Percentiles rank a stretch among this genome's conserved stretches.
Evolutionary conservation across 1,140 invertebrate species (phyloP).

Genomic region (Lordiphosa mommai): DNA sequence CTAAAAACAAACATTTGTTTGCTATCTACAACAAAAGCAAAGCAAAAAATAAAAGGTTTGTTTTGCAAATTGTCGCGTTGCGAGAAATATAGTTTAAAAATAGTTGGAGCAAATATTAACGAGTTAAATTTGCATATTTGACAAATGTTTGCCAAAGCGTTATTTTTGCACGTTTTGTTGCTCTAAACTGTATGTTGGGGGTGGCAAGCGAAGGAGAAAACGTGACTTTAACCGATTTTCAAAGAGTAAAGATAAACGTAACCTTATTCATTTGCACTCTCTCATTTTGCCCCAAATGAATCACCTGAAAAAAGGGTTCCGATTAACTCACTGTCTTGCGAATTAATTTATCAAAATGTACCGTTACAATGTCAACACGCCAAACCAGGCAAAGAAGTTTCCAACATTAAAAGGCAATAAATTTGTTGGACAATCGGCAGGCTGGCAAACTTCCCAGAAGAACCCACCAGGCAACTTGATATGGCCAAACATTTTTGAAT

Average conservation of each 20-base stretch:
- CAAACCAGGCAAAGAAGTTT: conserved; percentile 18
- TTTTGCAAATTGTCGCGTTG: conserved; percentile 40
- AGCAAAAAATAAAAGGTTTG: too few relatives aligned
- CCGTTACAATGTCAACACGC: conserved; percentile 66
- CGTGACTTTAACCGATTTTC: too few relatives aligned
- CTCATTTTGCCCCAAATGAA: too few relatives aligned
- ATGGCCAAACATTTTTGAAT: conserved; percentile 42
- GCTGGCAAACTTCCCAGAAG: conserved; percentile 34
- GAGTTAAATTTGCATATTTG: conserved; percentile 32
- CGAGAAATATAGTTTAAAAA: too few relatives aligned
- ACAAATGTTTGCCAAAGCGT: conserved; percentile 47
- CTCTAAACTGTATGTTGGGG: too few relatives aligned
- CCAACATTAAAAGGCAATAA: conserved; percentile 68
- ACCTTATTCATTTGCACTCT: too few relatives aligned
- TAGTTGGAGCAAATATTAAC: too few relatives aligned
- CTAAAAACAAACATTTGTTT: too few relatives aligned
- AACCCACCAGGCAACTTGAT: conserved; percentile 45
- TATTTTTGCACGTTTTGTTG: conserved; percentile 34
- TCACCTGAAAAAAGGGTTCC: conserved; percentile 5
- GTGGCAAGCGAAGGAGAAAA: too few relatives aligned
- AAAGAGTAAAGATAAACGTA: too few relatives aligned
- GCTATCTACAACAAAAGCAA: too few relatives aligned
- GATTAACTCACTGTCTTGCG: conserved; percentile 35
- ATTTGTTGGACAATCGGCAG: conserved; percentile 35
- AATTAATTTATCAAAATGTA: conserved; percentile 73